Conservation (phyloP, 2,113 vertebrate genomes). For the Sebastes fasciatus region DNA sequence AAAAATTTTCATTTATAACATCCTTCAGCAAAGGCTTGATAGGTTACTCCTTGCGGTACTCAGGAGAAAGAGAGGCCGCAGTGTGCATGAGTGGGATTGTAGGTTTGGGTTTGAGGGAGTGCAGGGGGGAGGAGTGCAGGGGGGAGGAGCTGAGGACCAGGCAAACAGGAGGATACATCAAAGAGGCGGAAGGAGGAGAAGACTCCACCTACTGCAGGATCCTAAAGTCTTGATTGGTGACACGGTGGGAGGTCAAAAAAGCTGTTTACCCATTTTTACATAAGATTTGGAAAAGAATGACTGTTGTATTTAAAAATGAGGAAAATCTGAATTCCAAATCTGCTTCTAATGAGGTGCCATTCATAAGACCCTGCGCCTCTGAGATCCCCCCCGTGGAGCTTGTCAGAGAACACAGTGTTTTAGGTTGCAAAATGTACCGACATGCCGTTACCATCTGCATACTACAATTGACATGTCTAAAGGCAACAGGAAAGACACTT, state of each 20-base stretch:
- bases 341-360: conserved; percentile 69
- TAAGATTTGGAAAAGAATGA: conserved; percentile 51
- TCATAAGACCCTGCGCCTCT: conserved; percentile 71
- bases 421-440: conserved; percentile 61
- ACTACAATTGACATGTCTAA: conserved; percentile 52
- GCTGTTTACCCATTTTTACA: conserved; percentile 56
- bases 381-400: conserved; percentile 66
- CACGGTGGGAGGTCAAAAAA: conserved; percentile 67
- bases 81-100: conserved; percentile 81
- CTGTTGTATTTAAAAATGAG: conserved; percentile 55
- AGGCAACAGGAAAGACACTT: conserved; percentile 32
- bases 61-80: conserved; percentile 85
- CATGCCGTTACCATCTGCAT: conserved; percentile 71
- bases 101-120: conserved; percentile 74
- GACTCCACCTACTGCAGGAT: conserved; percentile 76
- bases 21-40: conserved; percentile 99
- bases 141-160: conserved; percentile 75
- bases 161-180: conserved; percentile 78
- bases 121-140: conserved; percentile 75
- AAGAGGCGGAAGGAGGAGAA: conserved; percentile 75
- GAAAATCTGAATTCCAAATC: conserved; percentile 52
- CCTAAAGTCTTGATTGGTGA: conserved; percentile 71
- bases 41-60: conserved; percentile 99
- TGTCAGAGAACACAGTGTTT: conserved; percentile 71
- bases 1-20: conserved; percentile 99